Evolutionary conservation across 2,797 vertebrate genomes (phyloP).

Genomic region (Anabacerthia variegaticeps): DNA sequence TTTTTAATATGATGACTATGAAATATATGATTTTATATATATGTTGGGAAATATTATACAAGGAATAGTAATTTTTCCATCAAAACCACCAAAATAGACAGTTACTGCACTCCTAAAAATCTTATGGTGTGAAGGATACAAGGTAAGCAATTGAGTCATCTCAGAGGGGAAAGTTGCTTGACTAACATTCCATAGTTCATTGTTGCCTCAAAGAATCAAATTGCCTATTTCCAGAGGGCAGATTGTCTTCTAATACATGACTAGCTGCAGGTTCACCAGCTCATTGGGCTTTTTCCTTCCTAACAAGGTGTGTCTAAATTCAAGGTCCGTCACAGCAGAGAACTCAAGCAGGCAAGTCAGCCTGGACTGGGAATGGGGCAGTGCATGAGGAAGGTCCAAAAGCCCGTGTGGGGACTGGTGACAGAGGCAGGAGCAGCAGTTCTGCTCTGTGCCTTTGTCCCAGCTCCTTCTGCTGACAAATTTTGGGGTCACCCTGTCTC

Average conservation of each 20-base stretch:
- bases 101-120: not conserved
- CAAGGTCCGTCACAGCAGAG: not conserved
- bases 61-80: not conserved
- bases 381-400: not conserved
- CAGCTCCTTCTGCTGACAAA: not conserved
- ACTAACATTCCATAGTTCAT: not conserved
- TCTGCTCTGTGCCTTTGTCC: not conserved
- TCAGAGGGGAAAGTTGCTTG: not conserved
- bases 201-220: not conserved
- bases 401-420: fast-evolving
- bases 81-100: not conserved
- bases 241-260: not conserved
- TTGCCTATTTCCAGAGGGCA: not conserved
- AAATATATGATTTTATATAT: not conserved
- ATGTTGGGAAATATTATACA: not conserved
- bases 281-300: not conserved
- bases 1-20: not conserved
- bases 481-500: not conserved
- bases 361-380: not conserved
- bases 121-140: not conserved
- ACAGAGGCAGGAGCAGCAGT: not conserved
- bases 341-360: not conserved
- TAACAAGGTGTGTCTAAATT: not conserved
- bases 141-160: not conserved
- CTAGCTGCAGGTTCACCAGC: not conserved